Conservation (phyloP, 2,888 invertebrate species). For the Horisme vitalbata region DNA sequence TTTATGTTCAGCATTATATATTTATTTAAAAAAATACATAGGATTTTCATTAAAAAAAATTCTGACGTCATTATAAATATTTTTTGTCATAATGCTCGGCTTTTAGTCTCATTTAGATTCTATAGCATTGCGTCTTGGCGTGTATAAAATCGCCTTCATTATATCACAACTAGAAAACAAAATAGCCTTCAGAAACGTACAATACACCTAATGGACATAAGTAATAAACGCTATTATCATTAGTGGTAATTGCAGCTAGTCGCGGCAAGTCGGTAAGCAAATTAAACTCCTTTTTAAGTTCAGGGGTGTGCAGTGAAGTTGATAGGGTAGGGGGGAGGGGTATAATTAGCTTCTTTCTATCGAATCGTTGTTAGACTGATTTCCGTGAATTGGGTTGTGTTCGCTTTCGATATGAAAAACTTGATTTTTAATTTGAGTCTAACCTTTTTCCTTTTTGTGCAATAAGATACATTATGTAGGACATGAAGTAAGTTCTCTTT, state of each 20-base stretch:
- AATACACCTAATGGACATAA: slow-evolving; percentile 53
- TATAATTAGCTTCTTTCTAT: slow-evolving; percentile 24
- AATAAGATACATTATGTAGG: too few relatives aligned
- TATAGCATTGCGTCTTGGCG: too few relatives aligned
- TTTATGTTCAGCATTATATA: too few relatives aligned
- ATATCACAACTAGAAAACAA: slow-evolving; percentile 29
- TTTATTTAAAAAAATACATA: too few relatives aligned
- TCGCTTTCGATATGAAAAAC: too few relatives aligned
- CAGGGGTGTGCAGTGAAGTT: slow-evolving; percentile 30
- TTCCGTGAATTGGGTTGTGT: slow-evolving; percentile 22
- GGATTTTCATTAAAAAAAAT: too few relatives aligned
- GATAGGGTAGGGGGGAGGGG: slow-evolving; percentile 16
- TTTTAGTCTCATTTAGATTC: too few relatives aligned
- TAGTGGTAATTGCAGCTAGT: slow-evolving; percentile 60
- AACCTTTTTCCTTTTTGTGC: too few relatives aligned
- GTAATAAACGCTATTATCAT: slow-evolving; percentile 67
- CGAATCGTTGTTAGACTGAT: slow-evolving; percentile 18
- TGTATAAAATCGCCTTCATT: slow-evolving; percentile 21
- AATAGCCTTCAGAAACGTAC: slow-evolving; percentile 27
- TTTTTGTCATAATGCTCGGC: too few relatives aligned
- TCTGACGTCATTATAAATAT: too few relatives aligned
- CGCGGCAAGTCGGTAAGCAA: slow-evolving; percentile 33
- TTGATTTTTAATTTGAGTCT: too few relatives aligned
- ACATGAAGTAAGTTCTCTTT: too few relatives aligned
- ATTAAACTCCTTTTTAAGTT: slow-evolving; percentile 33